These are phyloP conservation scores for Catamblyrhynchus diadema DNA, from an alignment of 2,797 vertebrate genomes.

Conservation along the genomic window DNA sequence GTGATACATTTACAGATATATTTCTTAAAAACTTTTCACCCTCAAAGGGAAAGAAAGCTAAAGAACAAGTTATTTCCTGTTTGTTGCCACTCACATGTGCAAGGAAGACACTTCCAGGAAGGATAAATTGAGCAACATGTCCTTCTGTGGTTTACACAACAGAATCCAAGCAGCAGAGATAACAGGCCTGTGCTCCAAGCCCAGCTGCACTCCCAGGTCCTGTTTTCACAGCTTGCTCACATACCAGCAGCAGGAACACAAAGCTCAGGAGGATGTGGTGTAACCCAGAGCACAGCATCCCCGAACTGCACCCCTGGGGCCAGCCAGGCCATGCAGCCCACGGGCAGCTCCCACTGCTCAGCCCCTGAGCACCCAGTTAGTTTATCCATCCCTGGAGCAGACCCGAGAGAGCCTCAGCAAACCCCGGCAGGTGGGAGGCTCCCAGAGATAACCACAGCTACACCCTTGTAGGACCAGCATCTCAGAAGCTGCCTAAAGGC, in stretches of 20 bases:
- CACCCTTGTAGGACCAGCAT: rapidly evolving
- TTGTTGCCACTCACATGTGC: background rate
- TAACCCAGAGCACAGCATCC: background rate
- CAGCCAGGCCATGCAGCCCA: background rate
- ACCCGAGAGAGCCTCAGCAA: background rate
- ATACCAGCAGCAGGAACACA: background rate
- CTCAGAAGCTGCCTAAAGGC: background rate
- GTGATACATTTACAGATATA: background rate
- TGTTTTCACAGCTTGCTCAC: background rate
- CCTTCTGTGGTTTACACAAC: background rate
- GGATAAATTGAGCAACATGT: background rate
- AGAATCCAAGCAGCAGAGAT: background rate
- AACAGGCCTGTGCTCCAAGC: background rate
- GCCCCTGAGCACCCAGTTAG: background rate
- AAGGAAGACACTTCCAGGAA: background rate
- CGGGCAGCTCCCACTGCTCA: background rate
- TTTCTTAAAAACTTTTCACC: background rate
- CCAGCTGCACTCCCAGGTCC: background rate
- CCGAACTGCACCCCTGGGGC: background rate
- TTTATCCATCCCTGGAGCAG: background rate
- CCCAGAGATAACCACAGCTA: background rate
- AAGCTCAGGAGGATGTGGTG: background rate
- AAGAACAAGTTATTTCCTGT: background rate
- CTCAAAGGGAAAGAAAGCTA: background rate
- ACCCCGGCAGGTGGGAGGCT: too few species aligned